These are phyloP conservation scores for Campylomormyrus numenius DNA, from an alignment of 2,113 vertebrate genomes.

Conservation along the genomic window DNA sequence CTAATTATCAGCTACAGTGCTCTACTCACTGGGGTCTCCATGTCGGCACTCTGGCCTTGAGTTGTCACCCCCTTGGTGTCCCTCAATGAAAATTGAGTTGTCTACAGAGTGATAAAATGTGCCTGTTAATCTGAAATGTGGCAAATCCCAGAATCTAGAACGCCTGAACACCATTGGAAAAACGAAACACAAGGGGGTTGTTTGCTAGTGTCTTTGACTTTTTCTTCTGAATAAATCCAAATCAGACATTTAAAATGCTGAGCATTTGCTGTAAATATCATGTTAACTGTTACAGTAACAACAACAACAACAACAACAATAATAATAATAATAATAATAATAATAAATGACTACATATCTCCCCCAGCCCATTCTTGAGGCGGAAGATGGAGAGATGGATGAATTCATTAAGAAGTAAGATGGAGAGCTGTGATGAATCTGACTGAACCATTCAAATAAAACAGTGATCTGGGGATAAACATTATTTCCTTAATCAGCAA, in stretches of 20 bases:
- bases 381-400: background rate
- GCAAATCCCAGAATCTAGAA: slow-evolving; percentile 45
- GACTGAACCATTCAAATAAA: background rate
- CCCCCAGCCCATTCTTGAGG: background rate
- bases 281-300: background rate
- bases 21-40: slow-evolving; percentile 54
- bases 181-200: slow-evolving; percentile 20
- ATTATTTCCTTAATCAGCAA: background rate
- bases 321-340: background rate
- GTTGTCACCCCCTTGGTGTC: slow-evolving; percentile 56
- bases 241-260: background rate
- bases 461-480: background rate
- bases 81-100: slow-evolving; percentile 62
- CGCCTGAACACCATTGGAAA: slow-evolving; percentile 13
- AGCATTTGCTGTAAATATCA: background rate
- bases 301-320: background rate
- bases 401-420: background rate
- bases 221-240: slow-evolving; percentile 20
- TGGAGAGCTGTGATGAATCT: background rate
- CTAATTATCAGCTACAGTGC: slow-evolving; percentile 77
- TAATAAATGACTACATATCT: background rate
- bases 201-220: slow-evolving; percentile 4
- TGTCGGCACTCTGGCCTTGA: slow-evolving; percentile 52
- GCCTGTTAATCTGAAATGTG: slow-evolving; percentile 56
- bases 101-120: slow-evolving; percentile 64